Evolutionary conservation across 2,113 vertebrate genomes (phyloP), one percentile per base, ranked within the genome.

Genomic region (Macquaria ambigua): DNA sequence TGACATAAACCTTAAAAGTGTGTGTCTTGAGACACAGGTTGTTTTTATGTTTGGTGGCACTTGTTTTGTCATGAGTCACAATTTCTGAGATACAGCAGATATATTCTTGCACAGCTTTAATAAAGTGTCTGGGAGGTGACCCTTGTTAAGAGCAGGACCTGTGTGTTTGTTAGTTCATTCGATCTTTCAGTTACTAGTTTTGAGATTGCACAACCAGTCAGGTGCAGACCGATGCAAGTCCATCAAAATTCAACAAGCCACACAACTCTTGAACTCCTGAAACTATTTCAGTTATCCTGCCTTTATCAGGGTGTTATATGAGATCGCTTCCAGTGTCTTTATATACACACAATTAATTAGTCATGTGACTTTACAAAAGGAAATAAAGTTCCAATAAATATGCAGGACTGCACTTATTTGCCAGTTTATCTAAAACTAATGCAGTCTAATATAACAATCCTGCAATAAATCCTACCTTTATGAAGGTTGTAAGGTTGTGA

Each of bases 1-100:
- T 80, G 21, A 82, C 72, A 77, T n/a, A 12, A 2, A 4, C 11
- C 8, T 75, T 81, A 21, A 64, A 84, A 18, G n/a, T 31, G 4
- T 56, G 25, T 39, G 21, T 37, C 37, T n/a, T 69, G 15, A 67
- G 68, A 55, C 52, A 3, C 23, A 31, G 14, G 14, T 61, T 39
- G 62, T n/a, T 18, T 68, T 41, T 14, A 71, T 34, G 34, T 66
- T 63, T 37, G 34, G 21, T 43, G 18, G 10, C 62, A 23, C 16
- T 63, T 69, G 16, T 70, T 46, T 43, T 39, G n/a, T 66, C 53
- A 46, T 46, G 12, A 31, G 16, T 59, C 63, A 56, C 18, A 7
- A 23, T 37, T 28, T 67, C 53, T 66, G 14, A 61, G 53, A 18
- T 66, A 8, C 34, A 52, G 21, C 4, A 16, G 43, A 39, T 63